phyloP scores from a whole-genome alignment of 2,797 vertebrate species.

The Triplophysa yarkandensis region DNA sequence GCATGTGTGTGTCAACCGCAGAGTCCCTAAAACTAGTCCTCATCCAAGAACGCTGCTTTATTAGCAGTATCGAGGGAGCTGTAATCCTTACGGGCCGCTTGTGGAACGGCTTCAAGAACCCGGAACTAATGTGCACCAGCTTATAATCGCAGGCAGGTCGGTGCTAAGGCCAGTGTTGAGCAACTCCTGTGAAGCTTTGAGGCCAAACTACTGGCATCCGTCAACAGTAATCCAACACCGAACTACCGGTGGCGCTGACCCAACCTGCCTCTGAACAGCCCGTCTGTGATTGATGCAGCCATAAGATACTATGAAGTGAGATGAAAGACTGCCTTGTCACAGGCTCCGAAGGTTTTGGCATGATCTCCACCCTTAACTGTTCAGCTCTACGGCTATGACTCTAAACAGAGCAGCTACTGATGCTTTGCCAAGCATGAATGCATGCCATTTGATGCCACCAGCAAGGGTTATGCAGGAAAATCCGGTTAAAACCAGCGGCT shows the following conservation, averaged over 20 bases:
- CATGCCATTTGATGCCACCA: slow-evolving; percentile 18
- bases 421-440: slow-evolving; percentile 19
- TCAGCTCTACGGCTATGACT: slow-evolving; percentile 25
- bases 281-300: slow-evolving; percentile 35
- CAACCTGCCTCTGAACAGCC: slow-evolving; percentile 27
- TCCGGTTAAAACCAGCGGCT: slow-evolving; percentile 10
- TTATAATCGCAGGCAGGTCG: slow-evolving; percentile 1
- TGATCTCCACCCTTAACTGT: slow-evolving; percentile 30
- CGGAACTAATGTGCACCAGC: slow-evolving; percentile 15
- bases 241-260: slow-evolving; percentile 35
- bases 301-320: slow-evolving; percentile 24
- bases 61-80: background rate
- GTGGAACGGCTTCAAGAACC: slow-evolving; percentile 20
- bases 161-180: background rate
- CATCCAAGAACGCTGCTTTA: background rate
- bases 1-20: background rate
- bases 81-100: background rate
- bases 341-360: slow-evolving; percentile 30
- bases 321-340: slow-evolving; percentile 34
- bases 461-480: slow-evolving; percentile 4
- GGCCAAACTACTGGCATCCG: slow-evolving; percentile 27
- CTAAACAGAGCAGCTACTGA: slow-evolving; percentile 17
- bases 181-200: background rate
- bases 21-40: background rate
- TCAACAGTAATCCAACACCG: slow-evolving; percentile 28